Evolutionary conservation across 2,888 invertebrate species (phyloP), one percentile per base, ranked within the genome.

Genomic region (Heteromyza rotundicornis): DNA sequence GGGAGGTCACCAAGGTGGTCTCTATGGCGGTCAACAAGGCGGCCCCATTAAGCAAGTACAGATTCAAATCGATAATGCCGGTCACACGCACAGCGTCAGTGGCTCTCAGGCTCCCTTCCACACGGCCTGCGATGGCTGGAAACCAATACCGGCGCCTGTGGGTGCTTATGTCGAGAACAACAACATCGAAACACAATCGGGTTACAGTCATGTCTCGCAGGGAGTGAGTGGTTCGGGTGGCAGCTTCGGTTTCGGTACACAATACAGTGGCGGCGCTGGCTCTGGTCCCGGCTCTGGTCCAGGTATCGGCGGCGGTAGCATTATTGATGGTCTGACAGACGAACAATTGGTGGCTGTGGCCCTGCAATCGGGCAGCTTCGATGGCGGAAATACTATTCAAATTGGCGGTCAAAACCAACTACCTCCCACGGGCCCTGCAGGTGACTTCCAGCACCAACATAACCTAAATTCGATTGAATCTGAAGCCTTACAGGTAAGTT

Each of bases 61-160:
- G 64, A 75, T 81, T 8, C 80, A 81, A 65, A 75, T 81, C 23
- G 82, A 81, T 63, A 66, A 72, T 2, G 69, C 78, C 1, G 81
- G 81, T 2, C 75, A 77, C 49, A 74, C 76, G 0, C 78, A 80
- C 61, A 75, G 79, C 36, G 70, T 79, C 1, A 71, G 73, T 10
- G 79, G 80, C 2, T 79, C 79, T 1, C 79, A 77, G 61, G 76
- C 77, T 1, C 82, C 80, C 0, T 80, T 80, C 69, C 80, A 79
- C 55, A 80, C 81, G 0, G 80, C 82, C 1, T 93, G 93, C 74
- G 94, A 94, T 70, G 94, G 94, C 23, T 94, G 94, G 94, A 91
- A 90, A 76, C 94, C 94, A 19, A 93, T 94, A 63, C 89, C 92
- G 8, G 92, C 92, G 1, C 87, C 90, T 1, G 79, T 71, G 3